These are phyloP conservation scores for Pegoplata infirma DNA, from an alignment of 2,888 invertebrate species.

Conservation along the genomic window DNA sequence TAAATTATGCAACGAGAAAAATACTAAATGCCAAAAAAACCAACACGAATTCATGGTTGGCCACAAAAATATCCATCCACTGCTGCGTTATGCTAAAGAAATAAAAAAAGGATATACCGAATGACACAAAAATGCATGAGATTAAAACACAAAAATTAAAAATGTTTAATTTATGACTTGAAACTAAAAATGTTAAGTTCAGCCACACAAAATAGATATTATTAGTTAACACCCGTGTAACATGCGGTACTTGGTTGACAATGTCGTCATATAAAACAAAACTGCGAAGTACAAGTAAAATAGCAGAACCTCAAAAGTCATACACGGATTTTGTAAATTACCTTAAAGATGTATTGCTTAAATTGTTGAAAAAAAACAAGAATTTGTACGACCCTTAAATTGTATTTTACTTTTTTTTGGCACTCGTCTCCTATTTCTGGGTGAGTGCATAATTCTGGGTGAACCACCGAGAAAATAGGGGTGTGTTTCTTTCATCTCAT, in stretches of 20 bases:
- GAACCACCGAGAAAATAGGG: slow-evolving; percentile 32
- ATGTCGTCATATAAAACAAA: background rate
- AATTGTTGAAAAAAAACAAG: background rate
- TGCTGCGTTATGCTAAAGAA: slow-evolving; percentile 13
- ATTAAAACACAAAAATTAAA: slow-evolving; percentile 35
- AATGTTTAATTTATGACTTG: slow-evolving; percentile 53
- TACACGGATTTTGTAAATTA: slow-evolving; percentile 14
- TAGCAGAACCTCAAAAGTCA: slow-evolving; percentile 2
- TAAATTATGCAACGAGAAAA: slow-evolving; percentile 43
- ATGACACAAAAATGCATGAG: slow-evolving; percentile 39
- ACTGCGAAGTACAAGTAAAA: background rate
- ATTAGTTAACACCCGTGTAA: slow-evolving; percentile 58
- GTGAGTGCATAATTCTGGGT: slow-evolving; percentile 32
- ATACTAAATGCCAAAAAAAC: slow-evolving; percentile 25
- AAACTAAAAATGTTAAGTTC: slow-evolving; percentile 34
- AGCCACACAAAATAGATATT: slow-evolving; percentile 21
- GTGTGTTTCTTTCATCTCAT: slow-evolving; percentile 34
- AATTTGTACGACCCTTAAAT: slow-evolving; percentile 34
- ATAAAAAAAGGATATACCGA: slow-evolving; percentile 39
- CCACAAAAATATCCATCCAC: slow-evolving; percentile 39
- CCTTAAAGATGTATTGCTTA: slow-evolving; percentile 25
- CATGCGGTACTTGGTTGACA: slow-evolving; percentile 41
- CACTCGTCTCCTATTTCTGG: slow-evolving; percentile 52
- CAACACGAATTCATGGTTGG: slow-evolving; percentile 46
- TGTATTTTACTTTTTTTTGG: slow-evolving; percentile 22